Evolutionary conservation across 2,888 invertebrate genomes (phyloP).

Genomic region (Gari tellinella): DNA sequence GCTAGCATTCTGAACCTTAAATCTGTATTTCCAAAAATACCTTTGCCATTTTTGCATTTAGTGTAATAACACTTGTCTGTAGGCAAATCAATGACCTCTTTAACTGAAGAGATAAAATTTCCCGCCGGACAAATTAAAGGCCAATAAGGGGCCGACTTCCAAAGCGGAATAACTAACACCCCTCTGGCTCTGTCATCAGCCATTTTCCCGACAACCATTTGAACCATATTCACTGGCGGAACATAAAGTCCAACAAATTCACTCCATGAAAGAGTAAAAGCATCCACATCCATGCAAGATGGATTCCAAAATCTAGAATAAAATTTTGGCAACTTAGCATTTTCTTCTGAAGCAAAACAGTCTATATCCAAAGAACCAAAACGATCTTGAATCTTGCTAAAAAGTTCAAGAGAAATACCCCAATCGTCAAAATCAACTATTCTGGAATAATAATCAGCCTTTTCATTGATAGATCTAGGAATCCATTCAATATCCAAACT

Average conservation of each 20-base stretch:
- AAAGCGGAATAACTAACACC: too few species aligned
- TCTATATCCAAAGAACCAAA: slow-evolving; percentile 27
- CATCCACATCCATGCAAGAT: not conserved
- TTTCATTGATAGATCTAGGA: slow-evolving; percentile 40
- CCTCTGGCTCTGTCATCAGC: too few species aligned
- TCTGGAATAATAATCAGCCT: slow-evolving; percentile 36
- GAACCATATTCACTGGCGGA: too few species aligned
- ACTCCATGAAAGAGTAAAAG: too few species aligned
- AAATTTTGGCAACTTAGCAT: slow-evolving; percentile 29
- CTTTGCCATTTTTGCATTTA: slow-evolving; percentile 11
- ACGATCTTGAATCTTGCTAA: slow-evolving; percentile 14
- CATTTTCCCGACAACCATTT: slow-evolving; percentile 29
- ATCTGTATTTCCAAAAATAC: slow-evolving; percentile 17
- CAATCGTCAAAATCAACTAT: slow-evolving; percentile 46
- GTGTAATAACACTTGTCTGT: slow-evolving; percentile 1
- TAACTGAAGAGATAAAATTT: not conserved
- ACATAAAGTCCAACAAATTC: too few species aligned
- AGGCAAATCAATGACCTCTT: slow-evolving; percentile 26
- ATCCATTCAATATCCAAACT: slow-evolving; percentile 43
- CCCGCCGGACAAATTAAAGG: slow-evolving; percentile 21
- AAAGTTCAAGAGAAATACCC: slow-evolving; percentile 32
- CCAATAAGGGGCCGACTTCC: too few species aligned
- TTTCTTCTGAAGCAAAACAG: slow-evolving; percentile 37
- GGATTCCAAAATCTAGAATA: slow-evolving; percentile 48
- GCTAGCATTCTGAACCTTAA: slow-evolving; percentile 21